These are phyloP conservation scores for Anadara kagoshimensis DNA, from an alignment of 1,140 invertebrate species.

Conservation along the genomic window DNA sequence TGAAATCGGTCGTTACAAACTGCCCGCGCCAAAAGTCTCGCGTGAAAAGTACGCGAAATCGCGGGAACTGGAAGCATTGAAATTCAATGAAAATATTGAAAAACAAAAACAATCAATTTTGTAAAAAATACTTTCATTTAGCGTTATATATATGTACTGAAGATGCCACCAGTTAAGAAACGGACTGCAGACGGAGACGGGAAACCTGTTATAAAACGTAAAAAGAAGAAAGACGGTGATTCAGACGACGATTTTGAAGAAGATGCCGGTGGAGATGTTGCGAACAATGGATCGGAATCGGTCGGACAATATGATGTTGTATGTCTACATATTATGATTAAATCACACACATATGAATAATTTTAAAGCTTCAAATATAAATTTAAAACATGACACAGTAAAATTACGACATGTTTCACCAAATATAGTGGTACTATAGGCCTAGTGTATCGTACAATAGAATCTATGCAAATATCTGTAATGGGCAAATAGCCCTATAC, in stretches of 20 bases:
- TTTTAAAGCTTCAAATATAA: background rate
- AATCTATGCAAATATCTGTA: no score
- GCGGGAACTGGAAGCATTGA: constrained; percentile 21
- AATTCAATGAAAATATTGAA: constrained; percentile 19
- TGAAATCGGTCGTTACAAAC: constrained; percentile 46
- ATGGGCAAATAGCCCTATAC: no score
- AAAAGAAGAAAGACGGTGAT: constrained; percentile 58
- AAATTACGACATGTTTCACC: background rate
- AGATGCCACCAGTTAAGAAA: constrained; percentile 58
- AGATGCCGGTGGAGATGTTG: constrained; percentile 33
- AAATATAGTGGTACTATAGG: no score
- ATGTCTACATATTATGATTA: constrained; percentile 47
- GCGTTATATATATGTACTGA: background rate
- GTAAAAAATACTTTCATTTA: constrained; percentile 4
- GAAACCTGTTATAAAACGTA: constrained; percentile 49
- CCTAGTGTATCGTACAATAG: no score
- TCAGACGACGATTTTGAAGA: constrained; percentile 53
- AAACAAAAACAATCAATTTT: constrained; percentile 19
- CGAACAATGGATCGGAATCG: constrained; percentile 50
- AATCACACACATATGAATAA: constrained; percentile 6
- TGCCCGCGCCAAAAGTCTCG: constrained; percentile 25
- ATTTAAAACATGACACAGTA: constrained; percentile 1
- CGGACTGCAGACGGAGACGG: constrained; percentile 45
- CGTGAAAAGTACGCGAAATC: constrained; percentile 25
- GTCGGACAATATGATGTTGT: constrained; percentile 30